Evolutionary conservation across 2,888 invertebrate genomes (phyloP), one percentile per base, ranked within the genome.

Genomic region (Cynaeus angustus): DNA sequence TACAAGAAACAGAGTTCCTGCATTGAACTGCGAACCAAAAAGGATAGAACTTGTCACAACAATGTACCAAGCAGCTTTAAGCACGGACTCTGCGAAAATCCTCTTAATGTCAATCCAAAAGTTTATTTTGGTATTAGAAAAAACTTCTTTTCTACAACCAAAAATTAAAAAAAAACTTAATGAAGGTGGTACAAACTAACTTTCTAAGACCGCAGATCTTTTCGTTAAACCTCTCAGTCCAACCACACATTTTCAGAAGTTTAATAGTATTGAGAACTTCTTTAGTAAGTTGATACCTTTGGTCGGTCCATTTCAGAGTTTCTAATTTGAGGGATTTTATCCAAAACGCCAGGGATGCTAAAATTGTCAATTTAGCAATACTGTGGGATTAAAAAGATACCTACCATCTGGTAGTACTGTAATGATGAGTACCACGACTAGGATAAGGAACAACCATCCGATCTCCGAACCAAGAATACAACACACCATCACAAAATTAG

Each of bases 401-500:
- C 10, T 41, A 41, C 41, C 3, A 12, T 41, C 13, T 6, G 13
- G 5, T 7, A 41, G 10, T 1, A 41, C 3, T 5, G 3, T 12
- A 6, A 41, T 41, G 1, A 41, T 2, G 1, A n/a, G 2, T n/a
- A 41, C n/a, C 1, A 6, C 1, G 3, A 13, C 5, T 7, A 50
- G 7, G 9, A 26, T n/a, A 9, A 50, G n/a, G 10, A 26, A 21
- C 7, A 50, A 26, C 50, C 50, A 50, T 16, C 87, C 88, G 77
- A 89, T 87, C 84, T 87, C 79, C n/a, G n/a, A n/a, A n/a, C n/a
- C n/a, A n/a, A 37, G 74, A 67, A 75, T 91, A 93, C 88, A 95
- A 91, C 66, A 97, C 21, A 21, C 4, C 1, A 21, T 2, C 94
- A 91, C 72, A 95, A 91, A 73, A 95, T 89, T 52, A 92, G 95